phyloP scores from a whole-genome alignment of 2,797 vertebrate genomes.

The Myotis planiceps region DNA sequence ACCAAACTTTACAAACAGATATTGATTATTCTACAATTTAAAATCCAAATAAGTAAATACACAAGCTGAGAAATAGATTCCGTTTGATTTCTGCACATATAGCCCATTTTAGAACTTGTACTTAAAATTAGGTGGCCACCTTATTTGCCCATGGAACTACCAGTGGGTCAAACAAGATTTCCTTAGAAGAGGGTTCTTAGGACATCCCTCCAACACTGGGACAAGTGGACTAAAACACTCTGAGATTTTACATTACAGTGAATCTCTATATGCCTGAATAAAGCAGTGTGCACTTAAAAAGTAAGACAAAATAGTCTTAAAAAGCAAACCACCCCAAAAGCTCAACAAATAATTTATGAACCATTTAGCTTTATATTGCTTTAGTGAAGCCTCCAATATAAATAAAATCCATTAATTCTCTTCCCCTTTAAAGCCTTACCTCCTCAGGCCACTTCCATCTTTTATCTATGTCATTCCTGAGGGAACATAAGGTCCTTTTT shows the following conservation, averaged over 20 bases:
- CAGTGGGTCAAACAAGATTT: neutral
- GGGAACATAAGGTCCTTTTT: neutral
- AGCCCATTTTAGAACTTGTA: neutral
- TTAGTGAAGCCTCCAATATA: neutral
- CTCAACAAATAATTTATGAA: neutral
- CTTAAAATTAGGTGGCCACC: neutral
- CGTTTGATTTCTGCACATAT: neutral
- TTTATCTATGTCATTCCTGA: neutral
- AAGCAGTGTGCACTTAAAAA: neutral
- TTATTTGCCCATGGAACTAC: neutral
- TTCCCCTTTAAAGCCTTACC: neutral
- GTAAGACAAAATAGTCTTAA: neutral
- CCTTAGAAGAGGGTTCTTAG: neutral
- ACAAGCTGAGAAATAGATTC: neutral
- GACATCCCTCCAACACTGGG: neutral
- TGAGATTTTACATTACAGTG: neutral
- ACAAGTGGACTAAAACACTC: neutral
- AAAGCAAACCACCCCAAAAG: neutral
- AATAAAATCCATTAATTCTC: neutral
- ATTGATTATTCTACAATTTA: neutral
- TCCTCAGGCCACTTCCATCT: neutral
- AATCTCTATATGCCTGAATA: neutral
- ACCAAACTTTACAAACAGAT: neutral
- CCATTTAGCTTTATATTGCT: neutral
- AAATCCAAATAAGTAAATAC: neutral